Conservation (phyloP, 2,113 vertebrate species). For the Tauraco erythrolophus region DNA sequence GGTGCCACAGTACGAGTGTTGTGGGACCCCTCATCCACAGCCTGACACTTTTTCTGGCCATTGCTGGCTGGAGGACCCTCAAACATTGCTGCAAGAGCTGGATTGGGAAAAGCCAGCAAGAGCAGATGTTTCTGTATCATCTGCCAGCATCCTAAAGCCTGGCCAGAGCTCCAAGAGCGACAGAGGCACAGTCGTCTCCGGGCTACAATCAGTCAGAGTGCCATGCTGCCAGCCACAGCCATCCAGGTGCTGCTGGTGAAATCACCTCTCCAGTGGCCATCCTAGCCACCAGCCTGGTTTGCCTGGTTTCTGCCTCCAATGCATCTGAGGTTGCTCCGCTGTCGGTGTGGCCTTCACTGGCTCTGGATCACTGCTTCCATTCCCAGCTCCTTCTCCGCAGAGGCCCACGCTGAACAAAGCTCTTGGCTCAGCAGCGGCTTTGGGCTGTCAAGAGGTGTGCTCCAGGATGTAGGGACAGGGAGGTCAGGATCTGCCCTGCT, state of each 20-base stretch:
- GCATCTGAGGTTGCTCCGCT: background rate
- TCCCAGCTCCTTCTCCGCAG: slow-evolving; percentile 4
- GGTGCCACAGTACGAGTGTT: background rate
- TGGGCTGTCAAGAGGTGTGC: background rate
- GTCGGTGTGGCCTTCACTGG: background rate
- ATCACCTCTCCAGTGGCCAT: background rate
- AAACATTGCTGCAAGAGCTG: background rate
- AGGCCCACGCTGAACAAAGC: background rate
- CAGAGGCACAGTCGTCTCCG: background rate
- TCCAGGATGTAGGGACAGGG: rapidly evolving
- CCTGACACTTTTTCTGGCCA: background rate
- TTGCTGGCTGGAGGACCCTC: background rate
- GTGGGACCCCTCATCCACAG: background rate
- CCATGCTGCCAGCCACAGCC: rapidly evolving
- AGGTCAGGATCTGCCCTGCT: background rate
- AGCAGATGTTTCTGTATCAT: background rate
- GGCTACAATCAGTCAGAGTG: background rate
- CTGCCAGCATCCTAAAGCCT: background rate
- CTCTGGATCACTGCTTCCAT: background rate
- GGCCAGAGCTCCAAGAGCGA: background rate
- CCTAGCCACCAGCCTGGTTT: background rate
- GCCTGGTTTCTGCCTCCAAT: background rate
- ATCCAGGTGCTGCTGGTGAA: background rate
- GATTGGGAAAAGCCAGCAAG: background rate
- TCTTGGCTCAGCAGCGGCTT: background rate